Conservation (phyloP, 2,113 vertebrate species). For the Leptobrachium leishanense region DNA sequence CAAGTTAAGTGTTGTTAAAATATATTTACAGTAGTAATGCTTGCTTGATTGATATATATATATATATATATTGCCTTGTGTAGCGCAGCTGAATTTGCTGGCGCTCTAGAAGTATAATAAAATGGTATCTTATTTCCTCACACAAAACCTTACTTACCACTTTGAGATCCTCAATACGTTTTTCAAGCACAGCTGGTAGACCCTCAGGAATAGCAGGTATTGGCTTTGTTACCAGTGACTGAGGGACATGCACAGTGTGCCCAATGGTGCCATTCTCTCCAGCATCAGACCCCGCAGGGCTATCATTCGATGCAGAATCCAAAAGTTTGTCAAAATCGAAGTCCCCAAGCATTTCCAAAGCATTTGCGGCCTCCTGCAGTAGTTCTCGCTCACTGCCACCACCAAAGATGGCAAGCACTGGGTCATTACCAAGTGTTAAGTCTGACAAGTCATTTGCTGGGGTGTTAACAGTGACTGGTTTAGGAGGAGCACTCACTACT, state of each 20-base stretch:
- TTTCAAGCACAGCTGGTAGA: slow-evolving; percentile 81
- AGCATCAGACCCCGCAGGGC: slow-evolving; percentile 75
- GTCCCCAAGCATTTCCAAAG: slow-evolving; percentile 88
- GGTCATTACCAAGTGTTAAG: slow-evolving; percentile 73
- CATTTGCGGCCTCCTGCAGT: slow-evolving; percentile 80
- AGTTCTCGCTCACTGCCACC: slow-evolving; percentile 86
- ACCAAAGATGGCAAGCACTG: slow-evolving; percentile 90
- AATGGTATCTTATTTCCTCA: too few relatives aligned
- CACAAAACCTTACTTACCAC: slow-evolving; percentile 71
- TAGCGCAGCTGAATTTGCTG: too few relatives aligned
- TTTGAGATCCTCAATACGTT: slow-evolving; percentile 92
- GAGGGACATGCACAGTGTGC: slow-evolving; percentile 63
- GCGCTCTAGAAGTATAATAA: too few relatives aligned
- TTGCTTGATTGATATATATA: too few relatives aligned
- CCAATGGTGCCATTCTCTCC: slow-evolving; percentile 80
- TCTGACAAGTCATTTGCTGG: slow-evolving; percentile 69
- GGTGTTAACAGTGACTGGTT: slow-evolving; percentile 57
- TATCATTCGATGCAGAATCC: slow-evolving; percentile 85
- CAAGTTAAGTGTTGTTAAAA: too few relatives aligned
- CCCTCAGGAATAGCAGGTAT: slow-evolving; percentile 83
- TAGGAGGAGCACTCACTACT: slow-evolving; percentile 63
- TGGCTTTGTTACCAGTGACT: slow-evolving; percentile 69
- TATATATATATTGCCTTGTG: too few relatives aligned
- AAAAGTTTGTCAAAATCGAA: slow-evolving; percentile 90
- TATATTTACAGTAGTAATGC: too few relatives aligned